phyloP scores from a whole-genome alignment of 2,113 vertebrate genomes.

The Labeo rohita region DNA sequence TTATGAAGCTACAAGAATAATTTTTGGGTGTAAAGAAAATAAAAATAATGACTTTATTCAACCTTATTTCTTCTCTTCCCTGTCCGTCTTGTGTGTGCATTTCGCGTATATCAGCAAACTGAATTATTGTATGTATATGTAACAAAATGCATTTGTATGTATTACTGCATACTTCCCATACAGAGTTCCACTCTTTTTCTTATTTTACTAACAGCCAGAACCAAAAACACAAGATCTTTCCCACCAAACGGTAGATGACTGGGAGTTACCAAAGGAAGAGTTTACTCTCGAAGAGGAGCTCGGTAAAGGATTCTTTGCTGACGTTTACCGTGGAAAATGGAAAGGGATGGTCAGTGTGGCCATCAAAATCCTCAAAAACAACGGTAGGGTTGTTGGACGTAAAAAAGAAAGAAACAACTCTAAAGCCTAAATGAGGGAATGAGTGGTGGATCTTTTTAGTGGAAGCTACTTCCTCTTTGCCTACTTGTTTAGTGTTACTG shows the following conservation, averaged over 20 bases:
- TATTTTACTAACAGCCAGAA: conserved; percentile 51
- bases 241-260: conserved; percentile 63
- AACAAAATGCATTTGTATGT: neutral
- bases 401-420: neutral
- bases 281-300: conserved; percentile 68
- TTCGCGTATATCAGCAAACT: neutral
- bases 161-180: neutral
- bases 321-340: conserved; percentile 73
- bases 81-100: no score
- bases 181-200: neutral
- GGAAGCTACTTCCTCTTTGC: neutral
- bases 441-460: neutral
- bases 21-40: no score
- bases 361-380: conserved; percentile 69
- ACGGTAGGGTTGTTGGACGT: conserved; percentile 59
- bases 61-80: no score
- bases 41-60: no score
- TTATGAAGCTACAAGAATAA: no score
- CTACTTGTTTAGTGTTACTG: neutral
- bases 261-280: conserved; percentile 71
- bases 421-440: neutral
- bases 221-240: conserved; percentile 55
- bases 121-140: neutral
- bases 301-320: conserved; percentile 69
- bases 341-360: conserved; percentile 70